Conservation (phyloP, 1,140 invertebrate species). For the Physella acuta region DNA sequence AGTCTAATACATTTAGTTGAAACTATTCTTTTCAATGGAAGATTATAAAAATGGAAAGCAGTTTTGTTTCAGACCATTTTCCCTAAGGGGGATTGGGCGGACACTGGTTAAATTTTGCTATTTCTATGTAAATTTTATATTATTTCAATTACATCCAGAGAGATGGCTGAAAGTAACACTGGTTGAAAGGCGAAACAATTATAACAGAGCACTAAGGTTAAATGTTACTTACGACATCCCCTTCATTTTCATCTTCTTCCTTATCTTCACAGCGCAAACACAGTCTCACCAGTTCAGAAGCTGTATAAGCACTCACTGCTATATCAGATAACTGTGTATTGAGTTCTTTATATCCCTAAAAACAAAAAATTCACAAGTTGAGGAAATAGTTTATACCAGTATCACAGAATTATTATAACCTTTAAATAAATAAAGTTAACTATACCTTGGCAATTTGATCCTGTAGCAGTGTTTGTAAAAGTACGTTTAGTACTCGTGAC, state of each 20-base stretch:
- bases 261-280: slow-evolving; percentile 51
- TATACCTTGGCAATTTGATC: slow-evolving; percentile 55
- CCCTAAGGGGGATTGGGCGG: no score
- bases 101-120: no score
- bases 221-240: slow-evolving; percentile 44
- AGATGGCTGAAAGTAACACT: neutral
- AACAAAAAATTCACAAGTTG: neutral
- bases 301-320: slow-evolving; percentile 50
- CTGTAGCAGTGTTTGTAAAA: slow-evolving; percentile 56
- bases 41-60: no score
- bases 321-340: slow-evolving; percentile 47
- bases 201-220: neutral
- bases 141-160: no score
- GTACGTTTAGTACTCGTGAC: slow-evolving; percentile 40
- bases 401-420: neutral
- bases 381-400: neutral
- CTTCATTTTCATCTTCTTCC: slow-evolving; percentile 35
- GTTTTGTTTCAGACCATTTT: no score
- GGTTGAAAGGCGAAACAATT: slow-evolving; percentile 7
- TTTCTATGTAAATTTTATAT: no score
- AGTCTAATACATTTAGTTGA: no score
- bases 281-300: slow-evolving; percentile 51
- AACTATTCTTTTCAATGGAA: no score
- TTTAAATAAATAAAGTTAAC: neutral
- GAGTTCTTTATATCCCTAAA: slow-evolving; percentile 54